A percentile compares a stretch with the other conserved stretches of the same genome.
phyloP scores from a whole-genome alignment of 2,888 invertebrate genomes.

The Tachina grossa region DNA sequence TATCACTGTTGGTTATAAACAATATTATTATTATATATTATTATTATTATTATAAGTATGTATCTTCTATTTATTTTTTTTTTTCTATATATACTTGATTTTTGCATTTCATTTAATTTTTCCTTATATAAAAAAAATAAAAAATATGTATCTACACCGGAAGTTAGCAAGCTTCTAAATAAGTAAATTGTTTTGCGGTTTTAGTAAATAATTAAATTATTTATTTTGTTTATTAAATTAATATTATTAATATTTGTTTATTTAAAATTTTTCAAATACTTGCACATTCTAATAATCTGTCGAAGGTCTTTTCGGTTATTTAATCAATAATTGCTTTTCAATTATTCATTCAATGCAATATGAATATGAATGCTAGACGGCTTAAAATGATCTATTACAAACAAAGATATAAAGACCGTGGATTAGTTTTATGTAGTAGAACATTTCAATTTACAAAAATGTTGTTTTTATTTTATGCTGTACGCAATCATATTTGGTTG shows the following conservation, averaged over 20 bases:
- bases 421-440: not conserved
- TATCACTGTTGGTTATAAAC: not conserved
- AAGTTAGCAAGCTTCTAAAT: slow-evolving; percentile 17
- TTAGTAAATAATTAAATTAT: slow-evolving; percentile 29
- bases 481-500: too few species aligned
- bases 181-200: slow-evolving; percentile 21
- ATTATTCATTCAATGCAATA: slow-evolving; percentile 11
- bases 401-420: not conserved
- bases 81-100: not conserved
- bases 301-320: slow-evolving; percentile 36
- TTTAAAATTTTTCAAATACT: slow-evolving; percentile 19
- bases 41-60: not conserved
- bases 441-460: too few species aligned
- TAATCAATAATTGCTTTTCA: slow-evolving; percentile 4
- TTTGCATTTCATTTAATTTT: slow-evolving; percentile 18
- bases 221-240: slow-evolving; percentile 25
- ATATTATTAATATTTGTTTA: slow-evolving; percentile 10
- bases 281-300: slow-evolving; percentile 23
- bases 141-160: slow-evolving; percentile 8
- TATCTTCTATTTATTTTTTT: not conserved
- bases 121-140: not conserved
- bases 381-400: slow-evolving; percentile 2
- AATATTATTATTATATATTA: too few species aligned
- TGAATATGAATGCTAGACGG: not conserved
- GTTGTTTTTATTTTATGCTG: too few species aligned